Percentiles rank a stretch among this genome's conserved stretches.
These are phyloP conservation scores for Athalia circularis DNA, from an alignment of 2,888 invertebrate genomes.

Conservation along the genomic window DNA sequence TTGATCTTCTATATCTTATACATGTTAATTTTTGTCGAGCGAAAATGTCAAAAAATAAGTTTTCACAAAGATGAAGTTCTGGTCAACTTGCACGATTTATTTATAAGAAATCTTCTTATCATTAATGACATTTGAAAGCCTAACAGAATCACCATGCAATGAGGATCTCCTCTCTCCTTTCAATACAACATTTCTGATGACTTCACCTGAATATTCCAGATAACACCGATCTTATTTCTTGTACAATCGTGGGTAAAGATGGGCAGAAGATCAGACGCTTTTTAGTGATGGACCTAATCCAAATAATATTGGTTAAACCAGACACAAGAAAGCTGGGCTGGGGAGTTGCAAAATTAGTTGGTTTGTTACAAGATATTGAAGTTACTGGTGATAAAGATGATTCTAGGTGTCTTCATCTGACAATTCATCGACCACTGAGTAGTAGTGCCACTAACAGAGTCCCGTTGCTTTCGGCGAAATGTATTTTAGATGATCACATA, in stretches of 20 bases:
- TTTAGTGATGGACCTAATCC: constrained; percentile 95
- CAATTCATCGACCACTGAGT: constrained; percentile 89
- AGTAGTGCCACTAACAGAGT: constrained; percentile 82
- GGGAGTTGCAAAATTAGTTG: constrained; percentile 98
- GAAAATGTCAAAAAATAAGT: neutral
- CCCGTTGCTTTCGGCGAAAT: constrained; percentile 91
- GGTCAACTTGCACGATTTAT: constrained; percentile 59
- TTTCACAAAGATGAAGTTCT: neutral
- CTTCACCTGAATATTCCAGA: constrained; percentile 78
- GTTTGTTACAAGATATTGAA: constrained; percentile 96
- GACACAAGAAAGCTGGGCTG: constrained; percentile 96
- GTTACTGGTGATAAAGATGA: constrained; percentile 97
- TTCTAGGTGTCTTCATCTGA: constrained; percentile 94
- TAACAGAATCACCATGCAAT: constrained; percentile 3
- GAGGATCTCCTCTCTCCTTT: neutral
- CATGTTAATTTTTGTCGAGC: neutral
- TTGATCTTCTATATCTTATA: neutral
- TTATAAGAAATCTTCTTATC: constrained; percentile 12
- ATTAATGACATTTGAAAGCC: constrained; percentile 11
- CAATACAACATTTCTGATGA: neutral
- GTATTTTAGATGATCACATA: constrained; percentile 99
- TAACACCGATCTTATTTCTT: constrained; percentile 97
- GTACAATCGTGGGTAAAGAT: constrained; percentile 94
- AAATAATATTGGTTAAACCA: constrained; percentile 97
- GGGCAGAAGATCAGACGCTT: constrained; percentile 94